Evolutionary conservation across 1,140 invertebrate genomes (phyloP).

Genomic region (Ditylenchus dipsaci): DNA sequence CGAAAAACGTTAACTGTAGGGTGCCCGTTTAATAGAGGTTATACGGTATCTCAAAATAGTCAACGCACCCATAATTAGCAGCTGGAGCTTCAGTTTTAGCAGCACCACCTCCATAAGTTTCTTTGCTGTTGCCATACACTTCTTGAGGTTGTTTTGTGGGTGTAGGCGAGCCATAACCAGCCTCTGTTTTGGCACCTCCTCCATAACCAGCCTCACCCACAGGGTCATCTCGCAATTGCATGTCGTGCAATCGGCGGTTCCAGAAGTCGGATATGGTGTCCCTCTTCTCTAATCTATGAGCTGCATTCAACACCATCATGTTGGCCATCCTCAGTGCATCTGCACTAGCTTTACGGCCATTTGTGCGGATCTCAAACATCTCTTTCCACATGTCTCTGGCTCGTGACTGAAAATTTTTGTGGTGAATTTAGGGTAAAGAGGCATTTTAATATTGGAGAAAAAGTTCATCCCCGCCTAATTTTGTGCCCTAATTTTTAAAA

Average conservation of each 20-base stretch:
- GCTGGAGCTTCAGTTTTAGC: too few species aligned
- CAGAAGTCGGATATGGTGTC: constrained; percentile 50
- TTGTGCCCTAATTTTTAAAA: too few species aligned
- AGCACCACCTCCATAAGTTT: neutral
- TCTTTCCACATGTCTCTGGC: constrained; percentile 50
- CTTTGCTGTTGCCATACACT: neutral
- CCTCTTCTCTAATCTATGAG: constrained; percentile 38
- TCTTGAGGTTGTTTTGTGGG: neutral
- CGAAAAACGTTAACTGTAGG: too few species aligned
- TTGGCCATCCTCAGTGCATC: constrained; percentile 29
- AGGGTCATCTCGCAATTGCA: constrained; percentile 44
- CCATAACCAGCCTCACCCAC: constrained; percentile 17
- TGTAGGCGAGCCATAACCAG: neutral
- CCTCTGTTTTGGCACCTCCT: constrained; percentile 5
- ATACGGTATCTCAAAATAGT: too few species aligned
- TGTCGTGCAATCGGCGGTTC: constrained; percentile 43
- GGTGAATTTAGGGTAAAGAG: too few species aligned
- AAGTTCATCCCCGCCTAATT: too few species aligned
- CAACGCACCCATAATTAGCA: too few species aligned
- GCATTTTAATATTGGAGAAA: too few species aligned
- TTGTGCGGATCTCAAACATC: constrained; percentile 46
- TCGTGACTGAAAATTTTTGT: constrained; percentile 32
- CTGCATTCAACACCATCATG: constrained; percentile 23
- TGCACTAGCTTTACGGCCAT: constrained; percentile 14
- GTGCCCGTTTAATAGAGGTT: too few species aligned